These are phyloP conservation scores for Anagyrus pseudococci DNA, from an alignment of 2,888 invertebrate species.

Conservation along the genomic window DNA sequence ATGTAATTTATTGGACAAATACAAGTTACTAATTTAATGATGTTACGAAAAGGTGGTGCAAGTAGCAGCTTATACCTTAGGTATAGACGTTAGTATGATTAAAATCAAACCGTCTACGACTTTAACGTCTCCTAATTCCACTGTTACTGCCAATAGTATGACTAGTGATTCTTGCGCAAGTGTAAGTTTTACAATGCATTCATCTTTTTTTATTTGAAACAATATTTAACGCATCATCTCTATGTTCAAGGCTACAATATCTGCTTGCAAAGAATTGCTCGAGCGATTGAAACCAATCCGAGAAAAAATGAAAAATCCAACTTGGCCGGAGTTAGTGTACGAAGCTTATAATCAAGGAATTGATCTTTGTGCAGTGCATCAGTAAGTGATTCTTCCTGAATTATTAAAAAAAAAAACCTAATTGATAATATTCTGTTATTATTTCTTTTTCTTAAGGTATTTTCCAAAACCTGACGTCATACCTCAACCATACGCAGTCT, in stretches of 20 bases:
- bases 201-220: not conserved
- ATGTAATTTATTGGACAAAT: not conserved
- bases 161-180: constrained; percentile 72
- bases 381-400: not conserved
- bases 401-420: not conserved
- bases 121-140: constrained; percentile 71
- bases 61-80: constrained; percentile 76
- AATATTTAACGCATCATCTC: not conserved
- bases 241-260: constrained; percentile 64
- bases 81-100: constrained; percentile 72
- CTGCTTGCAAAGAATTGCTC: constrained; percentile 71
- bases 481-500: constrained; percentile 66
- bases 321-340: constrained; percentile 68
- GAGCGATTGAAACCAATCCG: constrained; percentile 69
- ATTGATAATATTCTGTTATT: too few relatives aligned
- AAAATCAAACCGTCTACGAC: constrained; percentile 71
- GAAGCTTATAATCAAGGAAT: constrained; percentile 65
- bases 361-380: constrained; percentile 65
- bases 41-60: constrained; percentile 72
- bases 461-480: not conserved
- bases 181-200: constrained; percentile 44
- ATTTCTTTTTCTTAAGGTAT: not conserved
- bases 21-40: not conserved
- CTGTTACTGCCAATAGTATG: constrained; percentile 74
- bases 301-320: constrained; percentile 63